A percentile compares a stretch with the other conserved stretches of the same genome.
These are phyloP conservation scores for Timema podura DNA, from an alignment of 2,888 invertebrate genomes.

Conservation along the genomic window DNA sequence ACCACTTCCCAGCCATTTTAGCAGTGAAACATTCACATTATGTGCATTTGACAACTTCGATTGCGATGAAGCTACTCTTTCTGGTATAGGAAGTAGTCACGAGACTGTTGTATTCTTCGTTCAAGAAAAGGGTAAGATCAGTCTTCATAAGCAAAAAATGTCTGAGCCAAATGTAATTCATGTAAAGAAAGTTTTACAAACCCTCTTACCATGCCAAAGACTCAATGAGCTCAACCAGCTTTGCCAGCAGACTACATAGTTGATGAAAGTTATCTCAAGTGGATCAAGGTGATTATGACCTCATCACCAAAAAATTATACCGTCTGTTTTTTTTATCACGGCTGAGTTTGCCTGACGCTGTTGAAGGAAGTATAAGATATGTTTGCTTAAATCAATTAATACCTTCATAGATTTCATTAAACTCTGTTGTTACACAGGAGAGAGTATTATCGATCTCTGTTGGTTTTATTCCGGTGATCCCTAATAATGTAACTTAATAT, in stretches of 20 bases:
- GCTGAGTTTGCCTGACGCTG: not conserved
- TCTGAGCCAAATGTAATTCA: not conserved
- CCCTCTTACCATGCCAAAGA: not conserved
- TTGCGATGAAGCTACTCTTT: not conserved
- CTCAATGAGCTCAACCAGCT: not conserved
- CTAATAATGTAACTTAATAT: not conserved
- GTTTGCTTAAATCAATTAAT: not conserved
- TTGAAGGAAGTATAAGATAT: not conserved
- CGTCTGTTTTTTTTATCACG: not conserved
- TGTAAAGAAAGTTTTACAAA: not conserved
- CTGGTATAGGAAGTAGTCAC: slow-evolving; percentile 2
- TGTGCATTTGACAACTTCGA: not conserved
- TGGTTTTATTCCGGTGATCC: not conserved
- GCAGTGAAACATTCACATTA: not conserved
- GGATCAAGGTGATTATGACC: not conserved
- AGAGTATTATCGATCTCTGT: not conserved
- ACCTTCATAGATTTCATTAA: not conserved
- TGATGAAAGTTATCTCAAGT: not conserved
- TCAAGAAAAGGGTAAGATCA: not conserved
- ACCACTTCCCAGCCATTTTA: not conserved
- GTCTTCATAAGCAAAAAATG: not conserved
- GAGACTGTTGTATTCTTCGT: not conserved
- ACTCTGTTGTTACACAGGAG: slow-evolving; percentile 1
- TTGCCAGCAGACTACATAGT: not conserved
- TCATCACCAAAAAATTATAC: not conserved